Percentiles rank a stretch among this genome's conserved stretches.
phyloP scores from a whole-genome alignment of 1,140 invertebrate species.

The Odontomachus brunneus region DNA sequence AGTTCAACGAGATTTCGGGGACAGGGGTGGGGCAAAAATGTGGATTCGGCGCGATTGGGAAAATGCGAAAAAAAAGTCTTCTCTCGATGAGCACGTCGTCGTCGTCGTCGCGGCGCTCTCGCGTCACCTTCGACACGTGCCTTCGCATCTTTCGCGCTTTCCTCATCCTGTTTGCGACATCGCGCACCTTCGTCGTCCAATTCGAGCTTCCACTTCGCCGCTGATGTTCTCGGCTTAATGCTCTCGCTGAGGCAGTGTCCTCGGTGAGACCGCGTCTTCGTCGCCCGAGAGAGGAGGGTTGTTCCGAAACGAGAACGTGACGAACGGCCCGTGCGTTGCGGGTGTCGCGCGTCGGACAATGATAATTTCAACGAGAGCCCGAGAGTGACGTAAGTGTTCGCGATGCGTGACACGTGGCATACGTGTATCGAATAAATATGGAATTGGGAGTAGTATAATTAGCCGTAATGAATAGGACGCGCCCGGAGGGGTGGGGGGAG shows the following conservation, averaged over 20 bases:
- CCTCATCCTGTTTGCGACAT: slow-evolving; percentile 31
- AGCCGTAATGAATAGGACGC: slow-evolving; percentile 20
- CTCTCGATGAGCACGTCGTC: too few species aligned
- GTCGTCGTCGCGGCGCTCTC: neutral
- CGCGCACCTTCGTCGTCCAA: slow-evolving; percentile 15
- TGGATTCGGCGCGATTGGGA: too few species aligned
- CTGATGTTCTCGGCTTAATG: neutral
- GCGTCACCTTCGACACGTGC: neutral
- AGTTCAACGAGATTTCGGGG: too few species aligned
- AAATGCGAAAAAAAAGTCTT: too few species aligned
- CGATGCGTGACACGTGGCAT: neutral
- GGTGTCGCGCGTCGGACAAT: slow-evolving; percentile 19
- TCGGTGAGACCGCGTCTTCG: neutral
- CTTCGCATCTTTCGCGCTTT: slow-evolving; percentile 1
- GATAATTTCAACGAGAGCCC: slow-evolving; percentile 9
- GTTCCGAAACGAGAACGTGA: neutral
- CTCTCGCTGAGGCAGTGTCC: neutral
- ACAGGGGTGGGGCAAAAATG: too few species aligned
- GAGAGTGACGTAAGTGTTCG: neutral
- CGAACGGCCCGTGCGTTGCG: neutral
- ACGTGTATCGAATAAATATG: slow-evolving; percentile 29
- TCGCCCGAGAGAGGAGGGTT: slow-evolving; percentile 5
- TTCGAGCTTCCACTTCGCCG: neutral
- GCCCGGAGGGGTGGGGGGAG: neutral
- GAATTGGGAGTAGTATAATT: slow-evolving; percentile 53